Evolutionary conservation across 2,113 vertebrate genomes (phyloP).

Genomic region (Tyrannus savana): DNA sequence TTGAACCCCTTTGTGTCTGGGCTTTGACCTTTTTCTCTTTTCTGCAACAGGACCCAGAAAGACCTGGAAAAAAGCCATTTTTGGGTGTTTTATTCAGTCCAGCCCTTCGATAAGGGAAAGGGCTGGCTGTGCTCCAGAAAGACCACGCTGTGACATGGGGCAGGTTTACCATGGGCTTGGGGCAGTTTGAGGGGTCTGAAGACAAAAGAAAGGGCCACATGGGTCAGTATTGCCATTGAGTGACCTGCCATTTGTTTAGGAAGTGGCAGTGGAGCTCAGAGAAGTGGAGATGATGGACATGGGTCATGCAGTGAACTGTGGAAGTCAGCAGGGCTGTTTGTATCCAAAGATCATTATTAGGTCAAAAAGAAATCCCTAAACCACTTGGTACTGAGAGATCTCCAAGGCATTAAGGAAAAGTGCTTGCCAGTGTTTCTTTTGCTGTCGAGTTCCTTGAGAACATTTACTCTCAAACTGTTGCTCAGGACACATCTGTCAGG

Average conservation of each 20-base stretch:
- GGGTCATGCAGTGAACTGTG: neutral
- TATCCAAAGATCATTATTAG: neutral
- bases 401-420: neutral
- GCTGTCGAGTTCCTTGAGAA: neutral
- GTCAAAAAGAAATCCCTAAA: neutral
- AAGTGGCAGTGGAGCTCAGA: no score
- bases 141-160: neutral
- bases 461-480: neutral
- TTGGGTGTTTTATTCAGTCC: neutral
- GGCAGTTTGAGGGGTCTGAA: neutral
- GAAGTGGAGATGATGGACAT: neutral
- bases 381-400: neutral
- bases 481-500: neutral
- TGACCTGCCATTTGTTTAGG: neutral
- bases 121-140: neutral
- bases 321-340: neutral
- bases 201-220: neutral
- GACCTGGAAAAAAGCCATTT: conserved; percentile 2
- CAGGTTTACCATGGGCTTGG: neutral
- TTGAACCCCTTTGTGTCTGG: neutral
- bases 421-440: neutral
- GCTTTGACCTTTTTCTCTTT: neutral
- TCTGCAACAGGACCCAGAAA: neutral
- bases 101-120: neutral
- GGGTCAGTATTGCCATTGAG: neutral